phyloP scores from a whole-genome alignment of 2,888 invertebrate species.

The Cheilosia urbana region DNA sequence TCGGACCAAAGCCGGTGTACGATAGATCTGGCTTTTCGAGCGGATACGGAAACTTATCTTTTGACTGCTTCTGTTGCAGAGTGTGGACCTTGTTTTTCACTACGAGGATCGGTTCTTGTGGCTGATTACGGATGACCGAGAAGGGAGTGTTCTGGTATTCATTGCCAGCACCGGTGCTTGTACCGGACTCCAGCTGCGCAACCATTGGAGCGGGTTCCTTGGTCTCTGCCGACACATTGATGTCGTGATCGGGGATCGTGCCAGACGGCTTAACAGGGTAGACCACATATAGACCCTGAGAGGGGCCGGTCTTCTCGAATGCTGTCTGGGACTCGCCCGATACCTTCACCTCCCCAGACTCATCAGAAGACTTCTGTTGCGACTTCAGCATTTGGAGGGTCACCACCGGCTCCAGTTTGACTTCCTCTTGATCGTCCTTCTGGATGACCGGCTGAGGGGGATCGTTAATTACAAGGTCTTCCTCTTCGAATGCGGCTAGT shows the following conservation, averaged over 20 bases:
- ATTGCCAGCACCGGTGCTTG: slow-evolving; percentile 77
- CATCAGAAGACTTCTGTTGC: slow-evolving; percentile 82
- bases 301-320: slow-evolving; percentile 80
- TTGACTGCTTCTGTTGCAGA: slow-evolving; percentile 81
- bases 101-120: slow-evolving; percentile 84
- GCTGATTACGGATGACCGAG: slow-evolving; percentile 83
- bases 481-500: slow-evolving; percentile 81
- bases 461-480: slow-evolving; percentile 83
- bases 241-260: slow-evolving; percentile 41
- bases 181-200: slow-evolving; percentile 76
- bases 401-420: slow-evolving; percentile 85
- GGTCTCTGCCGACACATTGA: slow-evolving; percentile 68
- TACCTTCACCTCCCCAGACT: slow-evolving; percentile 81
- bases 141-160: slow-evolving; percentile 84
- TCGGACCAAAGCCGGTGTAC: slow-evolving; percentile 78
- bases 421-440: slow-evolving; percentile 79
- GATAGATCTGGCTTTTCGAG: slow-evolving; percentile 86
- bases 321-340: slow-evolving; percentile 79
- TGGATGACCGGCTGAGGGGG: slow-evolving; percentile 83
- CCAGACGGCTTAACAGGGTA: slow-evolving; percentile 77
- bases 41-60: slow-evolving; percentile 87
- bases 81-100: slow-evolving; percentile 82
- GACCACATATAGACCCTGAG: slow-evolving; percentile 79
- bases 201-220: slow-evolving; percentile 76
- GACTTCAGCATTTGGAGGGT: slow-evolving; percentile 89